phyloP scores from a whole-genome alignment of 2,113 vertebrate species.

The Gallinago media region DNA sequence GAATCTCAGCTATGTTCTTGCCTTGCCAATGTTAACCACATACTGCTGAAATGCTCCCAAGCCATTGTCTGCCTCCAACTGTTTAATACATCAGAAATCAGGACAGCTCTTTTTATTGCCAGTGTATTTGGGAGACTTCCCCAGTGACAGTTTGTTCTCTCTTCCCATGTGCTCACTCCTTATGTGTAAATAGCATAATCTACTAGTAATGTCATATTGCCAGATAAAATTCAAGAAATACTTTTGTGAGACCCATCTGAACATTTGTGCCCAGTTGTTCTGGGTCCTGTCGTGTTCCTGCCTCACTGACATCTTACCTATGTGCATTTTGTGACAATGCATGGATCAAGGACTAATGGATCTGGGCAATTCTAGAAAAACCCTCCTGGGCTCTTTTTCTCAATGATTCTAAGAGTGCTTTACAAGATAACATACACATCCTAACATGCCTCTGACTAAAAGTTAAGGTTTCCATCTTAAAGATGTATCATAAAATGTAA shows the following conservation, averaged over 20 bases:
- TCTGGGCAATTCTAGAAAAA: neutral
- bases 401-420: neutral
- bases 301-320: neutral
- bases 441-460: neutral
- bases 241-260: neutral
- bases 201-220: neutral
- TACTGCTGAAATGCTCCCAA: slow-evolving; percentile 17
- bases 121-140: neutral
- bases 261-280: neutral
- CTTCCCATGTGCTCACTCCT: neutral
- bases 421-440: neutral
- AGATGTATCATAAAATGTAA: neutral
- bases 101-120: neutral
- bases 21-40: slow-evolving; percentile 3
- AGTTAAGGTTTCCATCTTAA: neutral
- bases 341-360: neutral
- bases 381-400: neutral
- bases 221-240: neutral
- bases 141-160: neutral
- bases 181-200: neutral
- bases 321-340: neutral
- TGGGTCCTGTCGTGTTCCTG: neutral
- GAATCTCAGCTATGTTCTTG: neutral
- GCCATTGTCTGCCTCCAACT: neutral
- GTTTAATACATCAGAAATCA: neutral